Conservation (phyloP, 2,888 invertebrate species). For the Dysmachus trigonus region DNA sequence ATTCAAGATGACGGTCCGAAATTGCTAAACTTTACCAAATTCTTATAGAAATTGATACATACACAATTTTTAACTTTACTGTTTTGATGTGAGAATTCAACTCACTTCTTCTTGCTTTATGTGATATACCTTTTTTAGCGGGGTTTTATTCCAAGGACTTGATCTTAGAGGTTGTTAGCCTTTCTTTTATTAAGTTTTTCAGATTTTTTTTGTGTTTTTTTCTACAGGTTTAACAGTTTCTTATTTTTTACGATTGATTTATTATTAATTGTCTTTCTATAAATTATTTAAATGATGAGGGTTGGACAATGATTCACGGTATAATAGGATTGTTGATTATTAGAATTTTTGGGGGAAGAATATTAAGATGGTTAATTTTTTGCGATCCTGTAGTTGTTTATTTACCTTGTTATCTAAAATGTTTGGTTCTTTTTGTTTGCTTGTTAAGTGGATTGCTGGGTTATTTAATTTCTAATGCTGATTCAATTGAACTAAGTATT, state of each 20-base stretch:
- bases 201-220: conserved; percentile 68
- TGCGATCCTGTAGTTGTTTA: conserved; percentile 67
- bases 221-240: conserved; percentile 69
- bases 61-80: too few relatives aligned
- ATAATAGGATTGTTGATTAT: conserved; percentile 58
- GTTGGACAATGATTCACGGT: conserved; percentile 66
- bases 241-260: conserved; percentile 69
- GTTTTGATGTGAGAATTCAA: too few relatives aligned
- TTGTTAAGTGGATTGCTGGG: conserved; percentile 64
- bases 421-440: conserved; percentile 67
- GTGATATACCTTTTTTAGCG: conserved; percentile 72
- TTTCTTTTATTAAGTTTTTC: conserved; percentile 67
- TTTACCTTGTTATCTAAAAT: conserved; percentile 67
- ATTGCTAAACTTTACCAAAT: too few relatives aligned
- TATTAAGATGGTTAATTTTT: conserved; percentile 69
- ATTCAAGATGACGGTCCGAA: too few relatives aligned
- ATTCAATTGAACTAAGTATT: too few relatives aligned
- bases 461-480: conserved; percentile 65
- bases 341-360: conserved; percentile 66
- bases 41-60: too few relatives aligned
- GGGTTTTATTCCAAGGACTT: conserved; percentile 74
- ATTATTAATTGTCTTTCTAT: conserved; percentile 63
- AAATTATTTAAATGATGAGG: conserved; percentile 65
- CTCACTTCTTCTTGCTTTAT: conserved; percentile 66
- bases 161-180: conserved; percentile 69